phyloP scores from a whole-genome alignment of 64 coral and sea anemone species.

The Exaiptasia diaphana region DNA sequence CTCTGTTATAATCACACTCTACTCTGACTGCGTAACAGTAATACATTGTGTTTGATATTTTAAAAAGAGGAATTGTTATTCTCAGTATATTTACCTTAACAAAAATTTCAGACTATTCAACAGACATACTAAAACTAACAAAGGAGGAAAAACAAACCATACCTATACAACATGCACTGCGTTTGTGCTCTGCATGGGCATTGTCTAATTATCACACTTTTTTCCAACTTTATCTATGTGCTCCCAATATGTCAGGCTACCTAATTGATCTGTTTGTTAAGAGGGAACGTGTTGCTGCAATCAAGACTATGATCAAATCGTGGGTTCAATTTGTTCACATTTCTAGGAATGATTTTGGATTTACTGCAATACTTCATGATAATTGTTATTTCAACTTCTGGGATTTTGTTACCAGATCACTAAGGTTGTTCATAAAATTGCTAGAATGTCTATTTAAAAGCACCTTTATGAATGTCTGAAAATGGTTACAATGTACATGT shows the following conservation, averaged over 20 bases:
- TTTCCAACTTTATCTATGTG: constrained; percentile 97
- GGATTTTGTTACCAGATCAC: too few species aligned
- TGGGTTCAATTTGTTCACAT: constrained; percentile 90
- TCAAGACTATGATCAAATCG: constrained; percentile 97
- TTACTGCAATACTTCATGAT: background rate
- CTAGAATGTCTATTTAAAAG: too few species aligned
- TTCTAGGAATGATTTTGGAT: constrained; percentile 15
- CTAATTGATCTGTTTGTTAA: constrained; percentile 98
- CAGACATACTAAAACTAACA: constrained; percentile 72
- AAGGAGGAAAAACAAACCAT: constrained; percentile 77
- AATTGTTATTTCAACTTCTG: background rate
- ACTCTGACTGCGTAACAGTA: background rate
- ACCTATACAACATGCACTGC: constrained; percentile 87
- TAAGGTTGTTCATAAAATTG: too few species aligned
- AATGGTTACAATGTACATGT: too few species aligned
- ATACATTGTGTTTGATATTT: background rate
- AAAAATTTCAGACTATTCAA: constrained; percentile 25
- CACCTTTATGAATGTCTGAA: too few species aligned
- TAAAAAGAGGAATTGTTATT: background rate
- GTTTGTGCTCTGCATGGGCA: constrained; percentile 89
- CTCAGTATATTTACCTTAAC: constrained; percentile 56
- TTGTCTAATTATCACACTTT: constrained; percentile 99
- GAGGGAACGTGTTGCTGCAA: constrained; percentile 81
- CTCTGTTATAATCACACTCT: background rate
- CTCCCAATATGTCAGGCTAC: constrained; percentile 99